Evolutionary conservation across 2,797 vertebrate genomes (phyloP).

Genomic region (Gallinago stenura): DNA sequence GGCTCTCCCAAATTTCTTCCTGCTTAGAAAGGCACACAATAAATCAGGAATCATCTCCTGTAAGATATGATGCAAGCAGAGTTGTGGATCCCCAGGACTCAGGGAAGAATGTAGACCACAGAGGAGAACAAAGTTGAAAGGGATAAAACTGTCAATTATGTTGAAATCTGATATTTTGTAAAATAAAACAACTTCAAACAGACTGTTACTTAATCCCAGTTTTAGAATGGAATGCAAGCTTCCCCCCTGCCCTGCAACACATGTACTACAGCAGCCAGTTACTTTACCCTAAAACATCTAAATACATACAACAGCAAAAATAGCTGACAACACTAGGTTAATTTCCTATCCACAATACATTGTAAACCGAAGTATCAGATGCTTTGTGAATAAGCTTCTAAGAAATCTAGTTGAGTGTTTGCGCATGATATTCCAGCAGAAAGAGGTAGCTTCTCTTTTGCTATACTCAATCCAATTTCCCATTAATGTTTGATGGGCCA

Average conservation of each 20-base stretch:
- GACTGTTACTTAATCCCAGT: slow-evolving; percentile 33
- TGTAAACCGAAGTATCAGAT: not conserved
- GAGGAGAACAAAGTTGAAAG: slow-evolving; percentile 35
- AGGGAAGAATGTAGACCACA: slow-evolving; percentile 36
- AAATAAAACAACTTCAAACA: slow-evolving; percentile 51
- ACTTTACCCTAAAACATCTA: not conserved
- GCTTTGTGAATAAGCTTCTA: not conserved
- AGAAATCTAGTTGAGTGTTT: not conserved
- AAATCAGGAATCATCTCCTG: slow-evolving; percentile 3
- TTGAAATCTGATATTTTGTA: slow-evolving; percentile 43
- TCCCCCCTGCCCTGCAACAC: not conserved
- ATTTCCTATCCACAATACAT: not conserved
- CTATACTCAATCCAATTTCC: not conserved
- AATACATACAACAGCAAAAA: not conserved
- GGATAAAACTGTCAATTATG: slow-evolving; percentile 39
- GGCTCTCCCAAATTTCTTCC: not conserved
- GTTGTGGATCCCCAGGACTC: not conserved
- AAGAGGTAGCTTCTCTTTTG: not conserved
- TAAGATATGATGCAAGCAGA: slow-evolving; percentile 4
- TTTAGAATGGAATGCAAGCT: slow-evolving; percentile 25
- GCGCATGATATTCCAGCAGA: not conserved
- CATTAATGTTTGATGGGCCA: not conserved
- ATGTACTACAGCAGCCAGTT: not conserved
- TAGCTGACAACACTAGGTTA: not conserved
- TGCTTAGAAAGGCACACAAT: not conserved